Evolutionary conservation across 2,888 invertebrate genomes (phyloP).

Genomic region (Alsophila aescularia): DNA sequence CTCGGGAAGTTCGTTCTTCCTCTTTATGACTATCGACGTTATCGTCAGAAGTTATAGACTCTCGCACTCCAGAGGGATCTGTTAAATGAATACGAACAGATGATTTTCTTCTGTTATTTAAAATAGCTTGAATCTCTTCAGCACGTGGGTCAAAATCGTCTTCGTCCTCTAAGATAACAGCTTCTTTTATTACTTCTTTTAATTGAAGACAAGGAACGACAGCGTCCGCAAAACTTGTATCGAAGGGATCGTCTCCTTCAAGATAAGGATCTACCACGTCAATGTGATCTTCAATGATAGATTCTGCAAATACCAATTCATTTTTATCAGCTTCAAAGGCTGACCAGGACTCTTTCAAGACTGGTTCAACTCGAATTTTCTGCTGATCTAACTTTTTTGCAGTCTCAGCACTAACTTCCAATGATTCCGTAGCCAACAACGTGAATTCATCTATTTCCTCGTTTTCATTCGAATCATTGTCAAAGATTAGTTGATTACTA

Average conservation of each 20-base stretch:
- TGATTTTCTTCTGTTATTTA: conserved; percentile 77
- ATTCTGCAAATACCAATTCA: conserved; percentile 74
- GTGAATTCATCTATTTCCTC: conserved; percentile 91
- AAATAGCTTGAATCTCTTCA: conserved; percentile 77
- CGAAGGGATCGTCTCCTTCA: conserved; percentile 91
- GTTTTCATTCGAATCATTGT: conserved; percentile 64
- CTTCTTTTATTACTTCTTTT: conserved; percentile 72
- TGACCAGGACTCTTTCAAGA: conserved; percentile 85
- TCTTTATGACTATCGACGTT: conserved; percentile 62
- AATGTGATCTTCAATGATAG: conserved; percentile 76
- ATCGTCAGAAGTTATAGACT: conserved; percentile 83
- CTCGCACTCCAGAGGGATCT: conserved; percentile 85
- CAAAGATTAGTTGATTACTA: not conserved
- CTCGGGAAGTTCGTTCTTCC: conserved; percentile 79
- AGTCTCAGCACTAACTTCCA: conserved; percentile 84
- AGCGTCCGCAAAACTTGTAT: conserved; percentile 92
- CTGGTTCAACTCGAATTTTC: conserved; percentile 70
- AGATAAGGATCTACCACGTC: conserved; percentile 76
- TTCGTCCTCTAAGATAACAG: conserved; percentile 73
- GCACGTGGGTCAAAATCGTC: conserved; percentile 87
- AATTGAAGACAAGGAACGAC: conserved; percentile 83
- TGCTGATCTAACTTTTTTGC: conserved; percentile 68
- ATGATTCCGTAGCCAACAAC: conserved; percentile 90
- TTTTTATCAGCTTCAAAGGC: conserved; percentile 86
- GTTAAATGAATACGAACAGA: conserved; percentile 86